These are phyloP conservation scores for Scelioninae gen. 1 DNA, from an alignment of 2,888 invertebrate species.

Conservation along the genomic window DNA sequence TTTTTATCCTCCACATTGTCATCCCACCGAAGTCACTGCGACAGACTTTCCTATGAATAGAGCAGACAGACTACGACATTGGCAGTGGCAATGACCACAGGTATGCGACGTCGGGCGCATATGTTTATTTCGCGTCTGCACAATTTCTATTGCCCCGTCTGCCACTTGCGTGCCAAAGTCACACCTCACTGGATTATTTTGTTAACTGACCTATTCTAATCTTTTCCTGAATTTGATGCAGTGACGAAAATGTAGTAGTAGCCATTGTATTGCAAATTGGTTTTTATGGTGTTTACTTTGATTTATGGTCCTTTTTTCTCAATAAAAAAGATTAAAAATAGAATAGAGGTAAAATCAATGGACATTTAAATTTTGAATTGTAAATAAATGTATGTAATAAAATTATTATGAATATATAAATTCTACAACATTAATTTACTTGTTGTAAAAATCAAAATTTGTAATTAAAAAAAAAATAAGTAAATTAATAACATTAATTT, in stretches of 20 bases:
- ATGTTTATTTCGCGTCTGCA: conserved; percentile 21
- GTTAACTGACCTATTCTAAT: not conserved
- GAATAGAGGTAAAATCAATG: no score
- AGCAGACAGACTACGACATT: conserved; percentile 71
- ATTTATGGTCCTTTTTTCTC: no score
- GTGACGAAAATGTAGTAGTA: not conserved
- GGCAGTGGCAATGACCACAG: conserved; percentile 71
- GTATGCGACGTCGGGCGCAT: conserved; percentile 38
- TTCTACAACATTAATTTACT: no score
- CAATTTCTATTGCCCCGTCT: conserved; percentile 23
- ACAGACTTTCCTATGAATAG: conserved; percentile 59
- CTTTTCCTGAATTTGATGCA: not conserved
- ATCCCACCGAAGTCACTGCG: conserved; percentile 22
- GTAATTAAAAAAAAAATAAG: no score
- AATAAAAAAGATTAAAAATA: no score
- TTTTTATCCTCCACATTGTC: not conserved
- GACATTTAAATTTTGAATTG: no score
- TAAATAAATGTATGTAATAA: no score
- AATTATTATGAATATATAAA: no score
- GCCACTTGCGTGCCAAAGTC: not conserved
- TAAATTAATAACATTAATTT: no score
- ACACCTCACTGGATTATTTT: conserved; percentile 14
- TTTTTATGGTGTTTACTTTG: no score
- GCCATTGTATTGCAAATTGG: no score
- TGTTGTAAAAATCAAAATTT: no score